Evolutionary conservation across 2,113 vertebrate species (phyloP), one percentile per base, ranked within the genome.

Genomic region (Arvicanthis niloticus): DNA sequence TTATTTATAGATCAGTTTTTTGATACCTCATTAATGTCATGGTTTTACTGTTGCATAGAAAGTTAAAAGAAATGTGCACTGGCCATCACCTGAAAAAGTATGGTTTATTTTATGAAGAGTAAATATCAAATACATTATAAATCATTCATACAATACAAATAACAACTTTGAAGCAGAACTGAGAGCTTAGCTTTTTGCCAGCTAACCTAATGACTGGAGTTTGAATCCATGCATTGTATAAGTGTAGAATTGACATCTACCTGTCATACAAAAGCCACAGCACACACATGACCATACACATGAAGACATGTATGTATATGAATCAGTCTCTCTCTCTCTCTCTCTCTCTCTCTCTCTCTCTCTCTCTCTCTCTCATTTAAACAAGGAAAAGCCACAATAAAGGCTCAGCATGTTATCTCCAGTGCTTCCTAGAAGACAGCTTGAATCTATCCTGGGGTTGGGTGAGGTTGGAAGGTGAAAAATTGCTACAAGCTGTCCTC

Each of bases 221-320:
- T 34, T 48, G 16, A 37, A 3, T 7, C 0, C 21, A 81, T n/a
- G 2, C 0, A 6, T 19, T 22, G 2, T 29, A 29, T 40, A 29
- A 68, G 42, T 3, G 15, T 19, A 68, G 5, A 45, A 13, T 4
- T 37, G 7, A 48, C 10, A 68, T 4, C 0, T 67, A 7, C 4
- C 26, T 34, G 26, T 24, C 60, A 48, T 45, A 22, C 0, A 7
- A 67, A 65, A 11, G 12, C 26, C 17, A 10, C 24, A 37, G 51
- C 16, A 37, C 15, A 34, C 9, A 37, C 31, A 56, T 15, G n/a
- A 40, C 1, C 51, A 58, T 21, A 34, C 45, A 56, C 15, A 53
- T 67, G 34, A 12, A 70, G 9, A 53, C 45, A 70, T 45, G 60
- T 37, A 72, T 72, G 68, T n/a, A 72, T 72, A 72, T 1, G n/a